Evolutionary conservation across 2,113 vertebrate species (phyloP).

Genomic region (Gavialis gangeticus): DNA sequence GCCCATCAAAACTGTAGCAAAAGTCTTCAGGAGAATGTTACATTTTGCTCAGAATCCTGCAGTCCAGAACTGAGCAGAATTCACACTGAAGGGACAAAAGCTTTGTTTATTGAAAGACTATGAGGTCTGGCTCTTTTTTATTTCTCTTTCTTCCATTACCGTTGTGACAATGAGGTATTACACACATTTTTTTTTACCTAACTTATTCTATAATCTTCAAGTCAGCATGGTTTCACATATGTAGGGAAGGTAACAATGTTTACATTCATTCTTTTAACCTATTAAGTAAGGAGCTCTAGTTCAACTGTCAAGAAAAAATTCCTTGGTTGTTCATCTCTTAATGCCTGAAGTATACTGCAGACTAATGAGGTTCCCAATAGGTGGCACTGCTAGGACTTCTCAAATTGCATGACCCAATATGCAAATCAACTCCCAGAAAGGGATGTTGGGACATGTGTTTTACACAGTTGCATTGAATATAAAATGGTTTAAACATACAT

Average conservation of each 20-base stretch:
- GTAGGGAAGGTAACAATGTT: background rate
- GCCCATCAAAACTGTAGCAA: background rate
- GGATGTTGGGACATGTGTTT: slow-evolving; percentile 68
- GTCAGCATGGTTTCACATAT: background rate
- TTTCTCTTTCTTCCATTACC: slow-evolving; percentile 15
- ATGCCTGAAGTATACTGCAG: slow-evolving; percentile 47
- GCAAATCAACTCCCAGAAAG: slow-evolving; percentile 62
- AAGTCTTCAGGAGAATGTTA: background rate
- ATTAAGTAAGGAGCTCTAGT: slow-evolving; percentile 30
- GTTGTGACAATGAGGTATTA: slow-evolving; percentile 5
- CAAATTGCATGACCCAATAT: slow-evolving; percentile 48
- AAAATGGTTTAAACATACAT: slow-evolving; percentile 52
- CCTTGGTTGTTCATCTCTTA: slow-evolving; percentile 32
- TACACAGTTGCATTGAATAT: slow-evolving; percentile 55
- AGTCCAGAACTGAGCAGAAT: background rate
- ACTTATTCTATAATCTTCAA: background rate
- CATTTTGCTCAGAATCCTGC: slow-evolving; percentile 8
- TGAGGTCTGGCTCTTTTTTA: slow-evolving; percentile 21
- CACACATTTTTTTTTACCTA: background rate
- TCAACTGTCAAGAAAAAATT: slow-evolving; percentile 27
- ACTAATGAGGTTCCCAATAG: slow-evolving; percentile 34
- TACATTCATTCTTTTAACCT: background rate
- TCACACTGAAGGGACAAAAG: background rate
- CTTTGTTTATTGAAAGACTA: slow-evolving; percentile 10
- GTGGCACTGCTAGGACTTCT: slow-evolving; percentile 56